Evolutionary conservation across 2,113 vertebrate species (phyloP).

Genomic region (Chinchilla lanigera): DNA sequence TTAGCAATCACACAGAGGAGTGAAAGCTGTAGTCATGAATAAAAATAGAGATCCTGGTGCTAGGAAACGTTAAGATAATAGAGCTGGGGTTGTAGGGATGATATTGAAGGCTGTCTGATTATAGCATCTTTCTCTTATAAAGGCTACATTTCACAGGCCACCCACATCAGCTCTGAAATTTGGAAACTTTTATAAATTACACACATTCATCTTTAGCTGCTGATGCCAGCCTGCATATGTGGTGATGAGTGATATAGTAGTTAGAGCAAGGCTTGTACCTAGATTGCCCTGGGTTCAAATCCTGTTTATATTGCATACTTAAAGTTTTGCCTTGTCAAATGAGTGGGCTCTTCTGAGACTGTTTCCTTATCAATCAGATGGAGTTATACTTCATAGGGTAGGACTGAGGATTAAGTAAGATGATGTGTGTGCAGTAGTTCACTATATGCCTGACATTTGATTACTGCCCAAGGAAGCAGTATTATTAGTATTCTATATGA

Average conservation of each 20-base stretch:
- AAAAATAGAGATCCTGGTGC: background rate
- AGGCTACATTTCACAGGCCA: background rate
- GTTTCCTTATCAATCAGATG: background rate
- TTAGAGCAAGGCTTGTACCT: background rate
- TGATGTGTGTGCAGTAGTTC: background rate
- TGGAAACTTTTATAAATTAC: background rate
- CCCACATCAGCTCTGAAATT: background rate
- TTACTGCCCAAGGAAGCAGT: background rate
- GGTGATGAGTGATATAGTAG: background rate
- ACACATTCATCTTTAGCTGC: background rate
- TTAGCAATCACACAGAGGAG: background rate
- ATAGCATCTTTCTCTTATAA: background rate
- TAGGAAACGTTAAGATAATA: background rate
- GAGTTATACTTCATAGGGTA: background rate
- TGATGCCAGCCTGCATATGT: accelerated
- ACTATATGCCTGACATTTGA: background rate
- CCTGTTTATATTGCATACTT: background rate
- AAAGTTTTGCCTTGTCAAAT: background rate
- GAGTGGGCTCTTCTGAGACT: background rate
- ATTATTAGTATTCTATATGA: background rate
- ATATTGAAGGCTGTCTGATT: background rate
- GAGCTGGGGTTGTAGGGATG: background rate
- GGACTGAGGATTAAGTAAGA: background rate
- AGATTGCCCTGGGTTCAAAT: background rate
- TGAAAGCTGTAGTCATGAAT: background rate